Base-by-base conservation (phyloP, 2,888 invertebrate species). In the Agrotis exclamationis region DNA sequence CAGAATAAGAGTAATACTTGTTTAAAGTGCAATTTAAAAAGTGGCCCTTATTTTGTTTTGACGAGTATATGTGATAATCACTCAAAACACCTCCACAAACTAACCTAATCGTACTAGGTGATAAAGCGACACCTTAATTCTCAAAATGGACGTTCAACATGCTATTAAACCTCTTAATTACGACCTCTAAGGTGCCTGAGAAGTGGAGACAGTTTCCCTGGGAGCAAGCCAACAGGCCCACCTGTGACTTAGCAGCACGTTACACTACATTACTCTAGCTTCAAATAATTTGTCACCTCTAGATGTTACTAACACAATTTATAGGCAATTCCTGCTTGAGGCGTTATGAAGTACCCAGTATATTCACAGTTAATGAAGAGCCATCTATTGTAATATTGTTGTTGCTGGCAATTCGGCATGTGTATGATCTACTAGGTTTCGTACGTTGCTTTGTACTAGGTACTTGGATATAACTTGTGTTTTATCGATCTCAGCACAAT, bases 261-360 rank as follows among this genome's bases (percentile, higher is more conserved):
- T 50, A 20, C 51, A 50, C 65, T 53, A 63, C 51, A 70, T 75
- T n/a, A 70, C 28, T 79, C 70, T 70, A 70, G 65, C 66, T 63
- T 51, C 60, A 63, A 75, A 70, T 75, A 75, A 75, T 79, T 75
- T 69, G 79, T 80, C 66, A 60, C 50, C 24, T 22, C 28, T 48
- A 57, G 59, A 24, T 66, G 56, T 70, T 22, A 39, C 28, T 48
- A 22, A 45, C 56, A 68, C 67, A 68, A 79, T 79, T 75, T 80
- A 80, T 62, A 53, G 78, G 60, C 80, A 63, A 67, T 75, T 63
- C 45, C 63, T 63, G 20, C 48, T 54, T 9, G 70, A 6, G 20
- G 22, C 51, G 16, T 33, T 73, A 63, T 63, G 44, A 67, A 67
- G 59, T 56, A 20, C 56, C n/a, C 20, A 33, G n/a, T 56, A 67